Evolutionary conservation across 1,140 invertebrate species (phyloP).

Genomic region (Drosophila grimshawi): DNA sequence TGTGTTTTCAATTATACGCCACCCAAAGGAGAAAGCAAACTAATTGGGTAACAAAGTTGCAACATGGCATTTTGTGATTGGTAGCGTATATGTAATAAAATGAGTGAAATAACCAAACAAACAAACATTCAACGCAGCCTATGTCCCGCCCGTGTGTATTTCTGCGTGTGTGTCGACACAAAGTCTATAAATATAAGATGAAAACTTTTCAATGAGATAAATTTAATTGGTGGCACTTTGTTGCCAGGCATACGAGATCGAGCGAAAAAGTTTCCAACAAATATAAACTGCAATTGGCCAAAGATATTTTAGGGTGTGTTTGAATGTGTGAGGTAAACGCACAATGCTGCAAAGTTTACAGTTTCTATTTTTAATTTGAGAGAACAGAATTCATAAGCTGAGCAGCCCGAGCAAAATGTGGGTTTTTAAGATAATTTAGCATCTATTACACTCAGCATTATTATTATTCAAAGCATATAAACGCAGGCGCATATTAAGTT

Average conservation of each 20-base stretch:
- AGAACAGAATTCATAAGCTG: constrained; percentile 63
- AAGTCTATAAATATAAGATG: constrained; percentile 82
- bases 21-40: constrained; percentile 69
- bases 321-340: not conserved
- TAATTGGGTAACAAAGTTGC: constrained; percentile 82
- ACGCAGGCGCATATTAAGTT: too few species aligned
- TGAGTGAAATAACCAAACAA: constrained; percentile 64
- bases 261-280: constrained; percentile 68
- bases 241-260: constrained; percentile 61
- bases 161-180: constrained; percentile 17
- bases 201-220: constrained; percentile 84
- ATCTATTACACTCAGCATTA: not conserved
- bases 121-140: constrained; percentile 32
- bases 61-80: constrained; percentile 77
- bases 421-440: too few species aligned
- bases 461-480: too few species aligned
- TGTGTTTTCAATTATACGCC: constrained; percentile 78
- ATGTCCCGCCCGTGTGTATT: constrained; percentile 17
- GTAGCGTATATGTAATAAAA: constrained; percentile 80
- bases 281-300: constrained; percentile 78
- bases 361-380: constrained; percentile 75
- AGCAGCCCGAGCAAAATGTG: constrained; percentile 21
- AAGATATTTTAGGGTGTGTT: constrained; percentile 44
- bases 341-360: constrained; percentile 55
- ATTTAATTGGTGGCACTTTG: constrained; percentile 84